Conservation (phyloP, 2,113 vertebrate species). For the Eleginops maclovinus region DNA sequence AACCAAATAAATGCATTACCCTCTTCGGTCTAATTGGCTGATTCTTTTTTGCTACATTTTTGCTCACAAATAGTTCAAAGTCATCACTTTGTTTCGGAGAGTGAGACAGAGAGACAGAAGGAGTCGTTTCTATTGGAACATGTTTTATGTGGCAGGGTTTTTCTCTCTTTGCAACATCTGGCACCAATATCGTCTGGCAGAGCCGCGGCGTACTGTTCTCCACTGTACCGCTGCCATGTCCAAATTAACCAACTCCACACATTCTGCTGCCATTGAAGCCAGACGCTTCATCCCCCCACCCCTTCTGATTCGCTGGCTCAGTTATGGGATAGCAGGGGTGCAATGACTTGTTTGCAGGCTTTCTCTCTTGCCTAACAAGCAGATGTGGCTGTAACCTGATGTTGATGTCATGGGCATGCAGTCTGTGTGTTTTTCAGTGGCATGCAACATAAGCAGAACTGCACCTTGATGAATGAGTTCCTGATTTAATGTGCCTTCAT, state of each 20-base stretch:
- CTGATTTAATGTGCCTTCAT: not conserved
- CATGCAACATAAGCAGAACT: not conserved
- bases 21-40: slow-evolving; percentile 71
- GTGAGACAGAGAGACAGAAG: slow-evolving; percentile 42
- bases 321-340: slow-evolving; percentile 67
- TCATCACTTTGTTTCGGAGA: slow-evolving; percentile 73
- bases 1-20: slow-evolving; percentile 15
- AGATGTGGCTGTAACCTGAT: slow-evolving; percentile 64
- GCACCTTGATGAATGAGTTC: not conserved
- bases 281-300: slow-evolving; percentile 57
- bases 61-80: slow-evolving; percentile 77
- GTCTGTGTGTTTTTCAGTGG: slow-evolving; percentile 26
- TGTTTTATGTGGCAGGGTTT: slow-evolving; percentile 88
- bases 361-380: slow-evolving; percentile 65
- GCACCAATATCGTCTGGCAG: slow-evolving; percentile 89
- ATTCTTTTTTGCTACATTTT: slow-evolving; percentile 69
- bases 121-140: slow-evolving; percentile 86
- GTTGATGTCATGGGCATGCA: slow-evolving; percentile 55
- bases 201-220: slow-evolving; percentile 83
- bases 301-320: slow-evolving; percentile 39
- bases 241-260: slow-evolving; percentile 89
- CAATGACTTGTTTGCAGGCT: slow-evolving; percentile 64
- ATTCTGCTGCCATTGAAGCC: slow-evolving; percentile 84
- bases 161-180: slow-evolving; percentile 89
- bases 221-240: slow-evolving; percentile 88